A percentile compares a stretch with the other conserved stretches of the same genome.
These are phyloP conservation scores for Argyresthia goedartella DNA, from an alignment of 2,888 invertebrate species.

Conservation along the genomic window DNA sequence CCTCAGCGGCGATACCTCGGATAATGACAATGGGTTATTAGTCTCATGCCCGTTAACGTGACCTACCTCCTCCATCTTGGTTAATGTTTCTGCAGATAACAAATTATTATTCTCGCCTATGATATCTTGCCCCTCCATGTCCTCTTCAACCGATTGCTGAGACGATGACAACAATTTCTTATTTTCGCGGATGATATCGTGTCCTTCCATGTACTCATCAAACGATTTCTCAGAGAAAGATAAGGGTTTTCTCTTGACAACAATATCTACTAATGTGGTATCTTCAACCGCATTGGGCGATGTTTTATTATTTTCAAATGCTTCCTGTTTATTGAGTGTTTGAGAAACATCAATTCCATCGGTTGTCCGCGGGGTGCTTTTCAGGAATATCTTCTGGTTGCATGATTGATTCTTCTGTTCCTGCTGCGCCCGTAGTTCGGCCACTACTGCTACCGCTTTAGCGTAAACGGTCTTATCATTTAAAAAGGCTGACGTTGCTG, in stretches of 20 bases:
- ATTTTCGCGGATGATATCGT: background rate
- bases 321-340: too few species aligned
- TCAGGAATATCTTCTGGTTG: too few species aligned
- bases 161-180: background rate
- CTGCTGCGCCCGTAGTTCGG: slow-evolving; percentile 6
- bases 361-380: too few species aligned
- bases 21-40: too few species aligned
- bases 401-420: background rate
- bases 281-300: background rate
- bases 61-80: too few species aligned
- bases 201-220: too few species aligned
- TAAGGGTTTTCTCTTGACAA: background rate
- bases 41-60: too few species aligned
- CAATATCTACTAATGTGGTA: background rate
- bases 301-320: background rate
- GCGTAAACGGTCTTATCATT: slow-evolving; percentile 5
- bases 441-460: slow-evolving; percentile 1
- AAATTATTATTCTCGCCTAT: background rate
- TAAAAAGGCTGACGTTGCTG: background rate
- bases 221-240: too few species aligned
- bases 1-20: too few species aligned
- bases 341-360: too few species aligned
- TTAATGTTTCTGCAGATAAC: too few species aligned
- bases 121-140: background rate
- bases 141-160: slow-evolving; percentile 16